phyloP scores from a whole-genome alignment of 92 coral and sea anemone species.

The Muricea muricata region DNA sequence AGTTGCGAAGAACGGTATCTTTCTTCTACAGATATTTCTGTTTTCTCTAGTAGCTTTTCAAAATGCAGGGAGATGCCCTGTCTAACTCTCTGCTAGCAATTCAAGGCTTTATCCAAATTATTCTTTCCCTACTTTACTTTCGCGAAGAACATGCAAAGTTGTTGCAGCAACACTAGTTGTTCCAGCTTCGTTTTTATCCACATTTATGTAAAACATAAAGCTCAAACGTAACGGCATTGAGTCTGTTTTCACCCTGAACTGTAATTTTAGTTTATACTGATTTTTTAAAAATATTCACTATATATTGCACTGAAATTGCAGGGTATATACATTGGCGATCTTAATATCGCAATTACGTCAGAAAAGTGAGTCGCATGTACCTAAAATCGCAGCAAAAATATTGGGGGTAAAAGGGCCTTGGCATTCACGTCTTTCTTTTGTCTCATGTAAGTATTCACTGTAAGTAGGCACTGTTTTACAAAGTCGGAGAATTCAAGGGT shows the following conservation, averaged over 20 bases:
- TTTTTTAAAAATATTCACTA: no score
- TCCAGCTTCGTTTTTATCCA: constrained; percentile 6
- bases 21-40: constrained; percentile 28
- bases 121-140: constrained; percentile 41
- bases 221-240: not conserved
- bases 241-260: not conserved
- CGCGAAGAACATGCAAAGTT: constrained; percentile 32
- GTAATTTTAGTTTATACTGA: not conserved
- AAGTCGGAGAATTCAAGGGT: no score
- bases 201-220: not conserved
- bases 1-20: constrained; percentile 13
- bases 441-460: no score
- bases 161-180: not conserved
- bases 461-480: no score
- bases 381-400: no score
- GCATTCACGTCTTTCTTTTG: no score
- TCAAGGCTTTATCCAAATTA: constrained; percentile 65
- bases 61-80: constrained; percentile 62
- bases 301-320: not conserved
- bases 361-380: no score
- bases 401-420: no score
- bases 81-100: constrained; percentile 54
- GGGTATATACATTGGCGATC: not conserved
- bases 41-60: constrained; percentile 11
- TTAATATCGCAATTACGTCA: not conserved